These are phyloP conservation scores for Carpatolechia fugitivella DNA, from an alignment of 2,888 invertebrate species.

Conservation along the genomic window DNA sequence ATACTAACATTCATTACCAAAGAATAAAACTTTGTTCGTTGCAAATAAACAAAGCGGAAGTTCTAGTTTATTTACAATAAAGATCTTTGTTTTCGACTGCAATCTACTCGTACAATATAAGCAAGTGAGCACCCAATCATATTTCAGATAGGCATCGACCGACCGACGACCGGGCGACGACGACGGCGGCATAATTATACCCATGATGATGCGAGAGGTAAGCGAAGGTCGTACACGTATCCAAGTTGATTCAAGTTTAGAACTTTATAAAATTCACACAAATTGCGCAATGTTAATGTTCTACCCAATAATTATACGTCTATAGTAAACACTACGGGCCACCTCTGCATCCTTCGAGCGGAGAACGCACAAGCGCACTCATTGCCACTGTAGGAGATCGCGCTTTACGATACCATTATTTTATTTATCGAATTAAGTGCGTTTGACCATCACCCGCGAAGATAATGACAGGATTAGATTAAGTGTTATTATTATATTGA, in stretches of 20 bases:
- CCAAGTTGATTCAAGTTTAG: constrained; percentile 12
- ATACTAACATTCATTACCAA: too few relatives aligned
- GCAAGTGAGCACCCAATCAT: not conserved
- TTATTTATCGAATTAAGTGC: not conserved
- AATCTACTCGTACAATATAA: too few relatives aligned
- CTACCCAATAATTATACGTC: constrained; percentile 18
- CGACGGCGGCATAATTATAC: not conserved
- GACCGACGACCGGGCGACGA: not conserved
- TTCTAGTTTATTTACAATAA: too few relatives aligned
- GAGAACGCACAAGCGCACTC: constrained; percentile 6
- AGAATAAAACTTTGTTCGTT: too few relatives aligned
- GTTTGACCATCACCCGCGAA: constrained; percentile 3
- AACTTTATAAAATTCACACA: constrained; percentile 23
- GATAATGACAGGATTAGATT: not conserved
- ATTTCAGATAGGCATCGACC: too few relatives aligned
- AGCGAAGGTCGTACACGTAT: constrained; percentile 26
- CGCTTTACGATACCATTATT: constrained; percentile 8
- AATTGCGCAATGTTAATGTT: constrained; percentile 20
- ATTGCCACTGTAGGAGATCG: constrained; percentile 4
- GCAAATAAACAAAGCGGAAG: too few relatives aligned
- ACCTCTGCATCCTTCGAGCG: constrained; percentile 6
- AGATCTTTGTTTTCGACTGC: too few relatives aligned
- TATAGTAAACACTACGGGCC: constrained; percentile 10
- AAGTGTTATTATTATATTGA: not conserved
- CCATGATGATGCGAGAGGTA: constrained; percentile 22